Conservation (phyloP, 2,888 invertebrate genomes). For the Hofmannophila pseudospretella region DNA sequence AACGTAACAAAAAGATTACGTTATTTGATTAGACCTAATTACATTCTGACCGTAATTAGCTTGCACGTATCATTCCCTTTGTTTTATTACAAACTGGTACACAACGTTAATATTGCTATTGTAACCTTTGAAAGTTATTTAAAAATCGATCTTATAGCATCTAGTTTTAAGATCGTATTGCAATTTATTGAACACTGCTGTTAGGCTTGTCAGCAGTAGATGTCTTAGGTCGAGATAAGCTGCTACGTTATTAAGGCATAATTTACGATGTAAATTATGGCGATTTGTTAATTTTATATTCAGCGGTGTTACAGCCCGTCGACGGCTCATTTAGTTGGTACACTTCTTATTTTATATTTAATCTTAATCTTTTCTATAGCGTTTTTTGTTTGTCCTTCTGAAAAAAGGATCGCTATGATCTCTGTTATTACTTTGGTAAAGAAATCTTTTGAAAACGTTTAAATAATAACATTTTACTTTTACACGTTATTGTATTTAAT, state of each 20-base stretch:
- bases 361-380: no score
- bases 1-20: conserved; percentile 60
- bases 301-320: conserved; percentile 40
- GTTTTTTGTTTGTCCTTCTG: no score
- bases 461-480: no score
- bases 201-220: conserved; percentile 32
- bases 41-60: conserved; percentile 72
- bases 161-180: conserved; percentile 13
- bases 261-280: conserved; percentile 68
- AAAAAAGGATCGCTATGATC: background rate
- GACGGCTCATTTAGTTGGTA: conserved; percentile 38
- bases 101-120: conserved; percentile 25
- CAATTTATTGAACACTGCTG: conserved; percentile 9
- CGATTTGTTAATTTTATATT: conserved; percentile 72
- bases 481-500: no score
- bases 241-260: conserved; percentile 65
- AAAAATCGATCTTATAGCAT: conserved; percentile 30
- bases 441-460: no score
- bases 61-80: conserved; percentile 70
- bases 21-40: conserved; percentile 75
- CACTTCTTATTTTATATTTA: conserved; percentile 6
- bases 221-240: conserved; percentile 66
- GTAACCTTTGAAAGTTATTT: conserved; percentile 5
- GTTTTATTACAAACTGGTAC: conserved; percentile 58
- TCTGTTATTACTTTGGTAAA: no score